Conservation (phyloP, 2,797 vertebrate genomes). For the Okamejei kenojei region DNA sequence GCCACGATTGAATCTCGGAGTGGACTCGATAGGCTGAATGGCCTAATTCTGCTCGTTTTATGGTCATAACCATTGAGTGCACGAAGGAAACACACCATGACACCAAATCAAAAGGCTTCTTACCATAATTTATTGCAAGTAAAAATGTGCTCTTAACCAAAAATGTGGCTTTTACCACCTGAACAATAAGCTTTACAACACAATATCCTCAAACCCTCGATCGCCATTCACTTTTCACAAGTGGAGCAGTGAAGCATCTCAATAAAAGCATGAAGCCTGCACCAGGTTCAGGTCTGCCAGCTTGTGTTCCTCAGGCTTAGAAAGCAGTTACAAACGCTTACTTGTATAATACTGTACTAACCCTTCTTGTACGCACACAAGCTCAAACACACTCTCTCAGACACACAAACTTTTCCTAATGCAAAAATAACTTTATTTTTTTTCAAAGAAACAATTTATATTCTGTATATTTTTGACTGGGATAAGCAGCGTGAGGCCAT, state of each 20-base stretch:
- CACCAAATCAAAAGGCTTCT: not conserved
- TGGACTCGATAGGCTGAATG: too few relatives aligned
- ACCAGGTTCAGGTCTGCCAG: not conserved
- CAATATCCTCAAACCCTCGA: not conserved
- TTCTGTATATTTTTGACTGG: not conserved
- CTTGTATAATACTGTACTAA: not conserved
- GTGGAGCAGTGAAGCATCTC: not conserved
- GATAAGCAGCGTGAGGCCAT: not conserved
- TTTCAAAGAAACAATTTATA: constrained; percentile 27
- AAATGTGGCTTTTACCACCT: not conserved
- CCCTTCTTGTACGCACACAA: not conserved
- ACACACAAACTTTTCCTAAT: not conserved
- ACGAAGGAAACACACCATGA: not conserved
- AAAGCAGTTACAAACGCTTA: not conserved
- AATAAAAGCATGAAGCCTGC: not conserved
- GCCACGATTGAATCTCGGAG: too few relatives aligned
- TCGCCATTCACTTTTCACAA: not conserved
- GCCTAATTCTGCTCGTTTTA: too few relatives aligned
- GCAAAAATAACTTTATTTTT: constrained; percentile 27
- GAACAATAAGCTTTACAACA: constrained; percentile 21
- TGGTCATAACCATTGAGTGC: not conserved
- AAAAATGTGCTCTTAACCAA: constrained; percentile 36
- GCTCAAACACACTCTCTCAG: not conserved
- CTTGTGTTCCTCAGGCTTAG: not conserved
- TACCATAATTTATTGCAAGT: constrained; percentile 34